A percentile compares a stretch with the other conserved stretches of the same genome.
phyloP scores from a whole-genome alignment of 2,888 invertebrate genomes.

The Hydraecia micacea region DNA sequence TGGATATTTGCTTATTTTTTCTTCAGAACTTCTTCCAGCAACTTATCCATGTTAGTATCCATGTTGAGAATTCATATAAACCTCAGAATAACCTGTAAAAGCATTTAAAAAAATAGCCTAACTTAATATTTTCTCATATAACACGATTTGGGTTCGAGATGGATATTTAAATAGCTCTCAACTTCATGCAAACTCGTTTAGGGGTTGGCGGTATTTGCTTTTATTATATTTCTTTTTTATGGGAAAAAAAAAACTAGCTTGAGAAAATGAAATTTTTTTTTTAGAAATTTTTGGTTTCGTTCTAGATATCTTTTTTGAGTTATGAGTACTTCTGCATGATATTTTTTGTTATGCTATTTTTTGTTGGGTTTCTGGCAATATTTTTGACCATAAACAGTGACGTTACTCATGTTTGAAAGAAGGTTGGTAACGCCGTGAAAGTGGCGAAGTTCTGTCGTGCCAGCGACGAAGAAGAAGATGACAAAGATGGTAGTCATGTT shows the following conservation, averaged over 20 bases:
- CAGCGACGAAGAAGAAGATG: not conserved
- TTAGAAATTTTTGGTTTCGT: not conserved
- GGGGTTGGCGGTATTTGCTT: slow-evolving; percentile 21
- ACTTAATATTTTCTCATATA: slow-evolving; percentile 34
- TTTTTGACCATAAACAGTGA: not conserved
- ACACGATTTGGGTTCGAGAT: slow-evolving; percentile 46
- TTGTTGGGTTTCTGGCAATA: too few relatives aligned
- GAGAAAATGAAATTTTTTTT: not conserved
- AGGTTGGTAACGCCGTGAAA: not conserved
- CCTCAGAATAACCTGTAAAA: not conserved
- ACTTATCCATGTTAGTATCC: too few relatives aligned
- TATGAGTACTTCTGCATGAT: not conserved
- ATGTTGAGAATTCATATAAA: not conserved
- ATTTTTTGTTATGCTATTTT: not conserved
- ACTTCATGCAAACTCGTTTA: slow-evolving; percentile 54
- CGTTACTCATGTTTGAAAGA: not conserved
- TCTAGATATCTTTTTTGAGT: not conserved
- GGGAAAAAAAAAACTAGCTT: not conserved
- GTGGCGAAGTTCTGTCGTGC: not conserved
- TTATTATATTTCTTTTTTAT: slow-evolving; percentile 16
- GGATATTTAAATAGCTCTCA: slow-evolving; percentile 58
- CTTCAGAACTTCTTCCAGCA: not conserved
- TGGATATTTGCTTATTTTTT: not conserved
- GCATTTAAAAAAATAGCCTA: slow-evolving; percentile 12
- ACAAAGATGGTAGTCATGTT: too few relatives aligned